Evolutionary conservation across 2,113 vertebrate species (phyloP).

Genomic region (Sander vitreus): DNA sequence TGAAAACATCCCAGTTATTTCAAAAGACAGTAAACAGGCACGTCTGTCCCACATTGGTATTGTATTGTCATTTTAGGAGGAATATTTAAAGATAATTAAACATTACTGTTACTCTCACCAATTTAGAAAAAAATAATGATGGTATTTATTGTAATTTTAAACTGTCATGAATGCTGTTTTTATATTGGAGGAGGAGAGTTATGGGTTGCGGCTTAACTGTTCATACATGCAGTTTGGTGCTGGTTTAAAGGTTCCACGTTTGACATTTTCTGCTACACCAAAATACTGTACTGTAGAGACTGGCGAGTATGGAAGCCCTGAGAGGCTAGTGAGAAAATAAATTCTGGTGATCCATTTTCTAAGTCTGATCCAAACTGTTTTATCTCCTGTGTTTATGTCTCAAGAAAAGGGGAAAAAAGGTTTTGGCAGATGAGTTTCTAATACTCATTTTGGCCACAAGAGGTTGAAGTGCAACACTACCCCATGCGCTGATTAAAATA

Average conservation of each 20-base stretch:
- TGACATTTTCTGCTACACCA: not conserved
- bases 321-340: no score
- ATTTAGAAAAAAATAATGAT: not conserved
- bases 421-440: no score
- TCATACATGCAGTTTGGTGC: not conserved
- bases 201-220: not conserved
- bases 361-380: no score
- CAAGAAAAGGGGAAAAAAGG: no score
- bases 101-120: not conserved
- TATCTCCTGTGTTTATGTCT: no score
- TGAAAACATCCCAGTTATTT: constrained; percentile 3
- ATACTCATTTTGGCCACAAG: no score
- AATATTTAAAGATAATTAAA: not conserved
- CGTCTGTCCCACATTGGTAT: not conserved
- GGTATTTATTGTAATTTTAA: not conserved
- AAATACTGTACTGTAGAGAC: not conserved
- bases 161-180: not conserved
- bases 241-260: not conserved
- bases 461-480: no score
- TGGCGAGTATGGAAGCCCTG: no score
- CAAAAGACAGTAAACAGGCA: not conserved
- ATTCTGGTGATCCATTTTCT: no score
- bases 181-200: not conserved
- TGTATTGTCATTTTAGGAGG: not conserved
- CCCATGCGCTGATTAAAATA: no score